phyloP scores from a whole-genome alignment of 1,140 invertebrate species.

The Neotoxoptera formosana region DNA sequence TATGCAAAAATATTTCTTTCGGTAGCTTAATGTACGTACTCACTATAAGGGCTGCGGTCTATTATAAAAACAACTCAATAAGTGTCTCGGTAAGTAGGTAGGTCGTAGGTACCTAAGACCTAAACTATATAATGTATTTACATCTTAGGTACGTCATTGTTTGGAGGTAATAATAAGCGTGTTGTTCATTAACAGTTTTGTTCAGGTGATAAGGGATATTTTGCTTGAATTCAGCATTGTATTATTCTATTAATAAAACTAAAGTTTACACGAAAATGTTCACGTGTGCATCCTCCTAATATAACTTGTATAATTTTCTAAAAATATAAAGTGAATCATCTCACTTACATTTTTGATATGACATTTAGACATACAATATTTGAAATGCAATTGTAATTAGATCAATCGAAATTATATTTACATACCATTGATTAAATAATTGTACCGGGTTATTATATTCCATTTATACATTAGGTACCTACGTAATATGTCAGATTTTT shows the following conservation, averaged over 20 bases:
- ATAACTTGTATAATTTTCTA: constrained; percentile 1
- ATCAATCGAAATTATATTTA: background rate
- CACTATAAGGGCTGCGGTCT: background rate
- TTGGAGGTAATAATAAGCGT: background rate
- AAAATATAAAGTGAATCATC: constrained; percentile 33
- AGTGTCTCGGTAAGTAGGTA: no score
- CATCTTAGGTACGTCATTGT: background rate
- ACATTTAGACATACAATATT: background rate
- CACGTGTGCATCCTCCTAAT: background rate
- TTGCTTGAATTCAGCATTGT: background rate
- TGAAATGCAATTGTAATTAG: background rate
- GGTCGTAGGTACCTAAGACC: no score
- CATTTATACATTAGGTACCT: no score
- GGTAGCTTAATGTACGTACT: background rate
- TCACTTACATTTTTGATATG: background rate
- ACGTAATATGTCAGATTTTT: no score
- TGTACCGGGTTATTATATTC: background rate
- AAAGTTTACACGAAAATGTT: background rate
- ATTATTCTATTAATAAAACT: constrained; percentile 37
- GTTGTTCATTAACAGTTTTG: background rate
- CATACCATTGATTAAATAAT: background rate
- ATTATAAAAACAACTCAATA: background rate
- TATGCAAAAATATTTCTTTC: background rate
- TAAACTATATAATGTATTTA: no score
- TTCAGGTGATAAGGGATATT: background rate